Percentiles rank a stretch among this genome's conserved stretches.
phyloP scores from a whole-genome alignment of 2,888 invertebrate species.

The Drosophila kuntzei region DNA sequence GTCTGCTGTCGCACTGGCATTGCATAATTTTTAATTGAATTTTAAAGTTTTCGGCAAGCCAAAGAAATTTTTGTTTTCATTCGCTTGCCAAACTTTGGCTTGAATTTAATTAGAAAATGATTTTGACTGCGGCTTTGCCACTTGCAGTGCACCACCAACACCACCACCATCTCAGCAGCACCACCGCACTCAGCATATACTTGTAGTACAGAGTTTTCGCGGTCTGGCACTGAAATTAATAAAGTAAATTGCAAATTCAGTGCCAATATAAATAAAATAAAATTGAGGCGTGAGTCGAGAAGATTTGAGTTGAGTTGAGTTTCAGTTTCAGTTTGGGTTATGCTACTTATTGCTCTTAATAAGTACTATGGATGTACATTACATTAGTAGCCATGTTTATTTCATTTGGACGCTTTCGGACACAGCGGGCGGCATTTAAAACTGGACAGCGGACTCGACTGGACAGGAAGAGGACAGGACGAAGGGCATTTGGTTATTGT shows the following conservation, averaged over 20 bases:
- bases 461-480: background rate
- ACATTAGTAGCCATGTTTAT: conserved; percentile 78
- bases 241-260: conserved; percentile 66
- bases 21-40: conserved; percentile 82
- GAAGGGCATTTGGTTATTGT: conserved; percentile 60
- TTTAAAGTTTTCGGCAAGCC: conserved; percentile 79
- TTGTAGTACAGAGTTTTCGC: conserved; percentile 45
- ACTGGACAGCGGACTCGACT: conserved; percentile 18
- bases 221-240: conserved; percentile 65
- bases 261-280: conserved; percentile 45
- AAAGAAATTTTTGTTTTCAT: conserved; percentile 76
- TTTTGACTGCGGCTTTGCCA: conserved; percentile 75
- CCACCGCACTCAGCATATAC: conserved; percentile 1
- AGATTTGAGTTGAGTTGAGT: background rate
- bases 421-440: conserved; percentile 54
- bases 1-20: conserved; percentile 45
- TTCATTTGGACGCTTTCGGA: conserved; percentile 61
- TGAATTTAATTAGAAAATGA: conserved; percentile 81
- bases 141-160: conserved; percentile 50
- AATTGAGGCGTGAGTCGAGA: conserved; percentile 26
- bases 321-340: conserved; percentile 3
- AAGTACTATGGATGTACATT: conserved; percentile 33
- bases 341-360: conserved; percentile 20
- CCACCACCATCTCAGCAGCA: background rate
- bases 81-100: conserved; percentile 65